Evolutionary conservation across 37 sponge, comb jelly and placozoan species (phyloP).

Genomic region (Geodia barretti): DNA sequence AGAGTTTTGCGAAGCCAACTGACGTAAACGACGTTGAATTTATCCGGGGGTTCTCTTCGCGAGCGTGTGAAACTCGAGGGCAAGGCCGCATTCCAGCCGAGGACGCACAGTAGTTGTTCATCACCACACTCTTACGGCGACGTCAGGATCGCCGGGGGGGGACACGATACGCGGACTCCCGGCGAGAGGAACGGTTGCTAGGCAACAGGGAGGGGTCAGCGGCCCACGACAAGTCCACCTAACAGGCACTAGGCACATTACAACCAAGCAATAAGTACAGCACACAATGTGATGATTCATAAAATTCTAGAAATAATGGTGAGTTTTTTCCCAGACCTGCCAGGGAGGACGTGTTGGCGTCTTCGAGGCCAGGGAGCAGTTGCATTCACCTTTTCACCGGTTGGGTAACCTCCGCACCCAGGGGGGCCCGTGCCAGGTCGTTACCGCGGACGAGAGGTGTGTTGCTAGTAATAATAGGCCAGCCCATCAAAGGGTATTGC

Average conservation of each 20-base stretch:
- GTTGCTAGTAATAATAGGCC: no score
- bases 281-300: neutral
- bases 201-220: neutral
- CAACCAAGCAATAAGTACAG: neutral
- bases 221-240: neutral
- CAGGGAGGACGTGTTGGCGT: slow-evolving; percentile 49
- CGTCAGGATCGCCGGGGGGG: neutral
- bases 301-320: neutral
- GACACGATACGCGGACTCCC: no score
- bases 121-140: slow-evolving; percentile 24
- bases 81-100: slow-evolving; percentile 88
- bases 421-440: slow-evolving; percentile 86
- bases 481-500: no score
- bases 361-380: slow-evolving; percentile 50
- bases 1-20: neutral
- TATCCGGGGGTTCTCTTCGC: slow-evolving; percentile 90
- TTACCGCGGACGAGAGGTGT: slow-evolving; percentile 55
- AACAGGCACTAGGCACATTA: no score
- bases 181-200: neutral
- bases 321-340: slow-evolving; percentile 54
- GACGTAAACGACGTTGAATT: slow-evolving; percentile 81
- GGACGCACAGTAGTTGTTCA: slow-evolving; percentile 94
- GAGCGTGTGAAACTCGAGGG: slow-evolving; percentile 80
- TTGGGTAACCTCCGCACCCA: slow-evolving; percentile 93
- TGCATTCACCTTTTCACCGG: slow-evolving; percentile 83